phyloP scores from a whole-genome alignment of 2,888 invertebrate species.

The Xestia xanthographa region DNA sequence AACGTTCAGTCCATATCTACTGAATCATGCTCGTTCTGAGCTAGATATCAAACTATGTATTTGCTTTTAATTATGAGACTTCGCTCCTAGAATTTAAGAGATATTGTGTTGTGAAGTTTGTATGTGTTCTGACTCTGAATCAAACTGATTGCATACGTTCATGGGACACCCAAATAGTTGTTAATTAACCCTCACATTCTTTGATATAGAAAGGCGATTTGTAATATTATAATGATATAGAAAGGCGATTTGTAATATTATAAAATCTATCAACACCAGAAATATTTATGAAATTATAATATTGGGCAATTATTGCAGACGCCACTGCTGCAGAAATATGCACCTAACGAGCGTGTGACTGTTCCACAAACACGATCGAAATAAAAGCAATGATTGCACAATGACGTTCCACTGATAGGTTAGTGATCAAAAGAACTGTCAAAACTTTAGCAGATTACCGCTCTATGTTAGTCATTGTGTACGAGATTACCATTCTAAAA shows the following conservation, averaged over 20 bases:
- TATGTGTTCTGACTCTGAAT: background rate
- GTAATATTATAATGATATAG: background rate
- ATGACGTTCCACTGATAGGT: too few relatives aligned
- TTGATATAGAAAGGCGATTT: background rate
- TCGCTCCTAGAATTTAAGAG: background rate
- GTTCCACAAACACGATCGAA: too few relatives aligned
- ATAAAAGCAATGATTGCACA: too few relatives aligned
- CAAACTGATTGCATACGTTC: background rate
- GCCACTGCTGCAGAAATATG: background rate
- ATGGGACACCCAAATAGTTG: background rate
- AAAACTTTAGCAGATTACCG: too few relatives aligned
- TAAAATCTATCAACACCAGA: background rate
- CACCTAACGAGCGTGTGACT: background rate
- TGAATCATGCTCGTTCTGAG: background rate
- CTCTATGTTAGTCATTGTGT: too few relatives aligned
- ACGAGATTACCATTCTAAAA: too few relatives aligned
- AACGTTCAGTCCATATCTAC: constrained; percentile 8
- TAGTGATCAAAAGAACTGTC: too few relatives aligned
- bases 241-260: background rate
- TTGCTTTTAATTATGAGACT: constrained; percentile 11
- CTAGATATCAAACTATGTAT: constrained; percentile 12
- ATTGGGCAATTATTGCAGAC: background rate
- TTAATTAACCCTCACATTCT: constrained; percentile 15
- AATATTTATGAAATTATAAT: background rate
- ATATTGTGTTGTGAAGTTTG: too few relatives aligned